Conservation (phyloP, 2,113 vertebrate species). For the Marmota monax region DNA sequence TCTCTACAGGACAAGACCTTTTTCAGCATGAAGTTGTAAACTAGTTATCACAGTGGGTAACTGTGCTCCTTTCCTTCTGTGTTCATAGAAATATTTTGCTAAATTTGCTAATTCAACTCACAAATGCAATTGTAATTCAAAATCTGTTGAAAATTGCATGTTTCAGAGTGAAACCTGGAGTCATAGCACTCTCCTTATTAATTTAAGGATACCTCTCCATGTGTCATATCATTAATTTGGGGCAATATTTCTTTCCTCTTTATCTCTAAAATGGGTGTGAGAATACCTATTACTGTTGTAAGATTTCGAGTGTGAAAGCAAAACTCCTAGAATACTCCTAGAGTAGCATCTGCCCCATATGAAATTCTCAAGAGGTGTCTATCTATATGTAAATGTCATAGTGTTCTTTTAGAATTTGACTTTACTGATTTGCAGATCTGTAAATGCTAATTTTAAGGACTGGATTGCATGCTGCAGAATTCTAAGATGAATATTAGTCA, state of each 20-base stretch:
- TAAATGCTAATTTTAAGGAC: neutral
- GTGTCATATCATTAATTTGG: neutral
- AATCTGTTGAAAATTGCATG: neutral
- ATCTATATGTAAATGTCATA: neutral
- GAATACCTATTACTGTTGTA: neutral
- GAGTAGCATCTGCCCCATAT: neutral
- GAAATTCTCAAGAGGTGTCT: neutral
- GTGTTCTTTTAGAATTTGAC: neutral
- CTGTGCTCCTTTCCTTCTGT: neutral
- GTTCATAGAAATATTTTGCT: neutral
- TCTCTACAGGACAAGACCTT: neutral
- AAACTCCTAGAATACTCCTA: too few relatives aligned
- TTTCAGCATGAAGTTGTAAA: too few relatives aligned
- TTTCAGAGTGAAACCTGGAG: neutral
- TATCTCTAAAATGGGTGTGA: neutral
- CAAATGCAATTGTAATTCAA: neutral
- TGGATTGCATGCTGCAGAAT: neutral
- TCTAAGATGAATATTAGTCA: neutral
- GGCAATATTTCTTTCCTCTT: neutral
- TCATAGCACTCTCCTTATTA: neutral
- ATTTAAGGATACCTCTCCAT: neutral
- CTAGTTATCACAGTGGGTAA: neutral
- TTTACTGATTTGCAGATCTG: neutral
- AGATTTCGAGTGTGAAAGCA: neutral
- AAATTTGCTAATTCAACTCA: neutral